Evolutionary conservation across 2,888 invertebrate species (phyloP), one percentile per base, ranked within the genome.

Genomic region (Ormyrus pomaceus): DNA sequence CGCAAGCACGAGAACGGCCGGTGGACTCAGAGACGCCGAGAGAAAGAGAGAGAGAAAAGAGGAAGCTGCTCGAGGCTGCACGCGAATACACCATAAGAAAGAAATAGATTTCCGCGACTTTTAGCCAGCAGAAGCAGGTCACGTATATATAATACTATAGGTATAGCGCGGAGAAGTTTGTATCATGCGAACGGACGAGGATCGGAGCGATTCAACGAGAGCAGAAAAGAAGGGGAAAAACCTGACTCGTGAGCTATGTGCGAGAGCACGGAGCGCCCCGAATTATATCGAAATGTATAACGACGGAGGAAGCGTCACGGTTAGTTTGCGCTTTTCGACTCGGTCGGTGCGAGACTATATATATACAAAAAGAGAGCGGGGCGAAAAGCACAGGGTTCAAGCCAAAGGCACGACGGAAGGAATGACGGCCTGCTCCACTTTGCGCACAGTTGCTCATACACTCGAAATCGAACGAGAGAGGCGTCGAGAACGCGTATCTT

Each of bases 81-180:
- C 66, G n/a, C 51, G 34, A 69, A 62, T 34, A 34, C 34, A 34
- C 56, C 48, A 55, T 64, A 55, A 19, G 48, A 8, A 76, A 53
- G 48, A 45, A 69, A n/a, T 46, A 55, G 10, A 62, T 11, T n/a
- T 61, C 53, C 19, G 13, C 48, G 34, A 55, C 59, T 66, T 7
- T 66, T 8, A 4, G 19, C 13, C 5, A 5, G 13, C 8, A 69
- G 64, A 59, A 56, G 45, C 53, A 53, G 66, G 56, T 56, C 66
- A 68, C 68, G 68, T 68, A 76, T 55, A 71, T 62, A 45, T 65
- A 55, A 59, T 72, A 72, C 71, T 62, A 74, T 51, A 68, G 51
- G 74, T 58, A 59, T 68, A 79, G n/a, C 13, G 34, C 62, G 13
- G 9, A 34, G 9, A n/a, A 10, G 59, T 34, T 59, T 45, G 71